Base-by-base conservation (phyloP, 2,888 invertebrate species). In the Cistogaster globosa region DNA sequence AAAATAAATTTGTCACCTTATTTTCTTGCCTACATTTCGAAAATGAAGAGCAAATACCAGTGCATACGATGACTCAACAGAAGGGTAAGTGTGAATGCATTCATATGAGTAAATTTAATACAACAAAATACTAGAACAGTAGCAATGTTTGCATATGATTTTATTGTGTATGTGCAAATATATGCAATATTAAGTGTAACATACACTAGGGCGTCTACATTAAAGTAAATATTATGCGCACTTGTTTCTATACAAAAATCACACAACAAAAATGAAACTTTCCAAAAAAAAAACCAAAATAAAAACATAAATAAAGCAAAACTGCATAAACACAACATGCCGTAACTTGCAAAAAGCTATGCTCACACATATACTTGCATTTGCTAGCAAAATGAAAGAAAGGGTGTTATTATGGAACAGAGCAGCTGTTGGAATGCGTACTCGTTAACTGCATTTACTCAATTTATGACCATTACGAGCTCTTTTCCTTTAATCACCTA, bases 151-250 rank as follows among this genome's bases (percentile, higher is more conserved):
- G 3, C 51, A 72, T 62, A 4, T 36, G 16, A n/a, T 7, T 62
- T 36, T 58, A 26, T 4, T 26, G 26, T 38, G 22, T 48, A 20
- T 63, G 51, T 69, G 26, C 22, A 72, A 72, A 76, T 71, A 60
- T 71, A 53, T 69, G 55, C 75, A 71, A 77, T 83, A 86, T 77
- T 75, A 85, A 86, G 86, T 89, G 90, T 88, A 89, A 89, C 84
- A 84, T 89, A 90, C 90, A 89, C 90, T 90, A 87, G 91, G 91
- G 91, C 91, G 90, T 89, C 90, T 87, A 89, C 90, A 89, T 88
- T 57, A 87, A 88, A 86, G 88, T 90, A 90, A 90, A 89, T 87
- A 88, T 77, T 86, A 82, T 85, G 86, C 87, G 87, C 84, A 86
- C 85, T 87, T 83, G 83, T 80, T 65, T 75, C 67, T 22, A 36